Conservation (phyloP, 2,888 invertebrate genomes). For the Pomacea canaliculata region DNA sequence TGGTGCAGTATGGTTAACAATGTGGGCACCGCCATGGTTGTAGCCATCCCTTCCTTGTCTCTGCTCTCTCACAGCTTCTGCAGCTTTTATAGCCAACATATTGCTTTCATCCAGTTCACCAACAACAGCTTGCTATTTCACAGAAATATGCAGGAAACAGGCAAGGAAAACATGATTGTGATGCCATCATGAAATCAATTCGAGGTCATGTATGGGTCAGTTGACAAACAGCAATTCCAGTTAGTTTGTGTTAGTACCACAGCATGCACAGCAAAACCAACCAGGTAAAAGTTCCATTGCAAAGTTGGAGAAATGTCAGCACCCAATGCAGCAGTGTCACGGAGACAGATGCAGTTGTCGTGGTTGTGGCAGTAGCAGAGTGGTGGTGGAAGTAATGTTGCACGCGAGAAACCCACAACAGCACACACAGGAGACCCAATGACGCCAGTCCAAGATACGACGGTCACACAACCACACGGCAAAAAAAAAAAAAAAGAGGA, state of each 20-base stretch:
- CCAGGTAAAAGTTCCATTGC: no score
- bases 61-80: conserved; percentile 55
- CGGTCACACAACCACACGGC: conserved; percentile 14
- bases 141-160: background rate
- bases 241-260: no score
- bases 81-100: conserved; percentile 49
- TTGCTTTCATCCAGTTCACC: conserved; percentile 47
- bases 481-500: conserved; percentile 10
- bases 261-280: no score
- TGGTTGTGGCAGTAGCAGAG: background rate
- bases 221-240: background rate
- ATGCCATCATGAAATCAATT: background rate
- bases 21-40: background rate
- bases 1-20: conserved; percentile 13
- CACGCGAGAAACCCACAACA: conserved; percentile 19
- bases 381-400: background rate
- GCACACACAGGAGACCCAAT: conserved; percentile 18
- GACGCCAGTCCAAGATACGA: conserved; percentile 18
- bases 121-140: conserved; percentile 10
- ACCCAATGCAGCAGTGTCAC: no score
- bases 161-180: background rate
- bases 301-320: no score
- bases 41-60: conserved; percentile 33
- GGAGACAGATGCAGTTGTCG: background rate
- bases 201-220: background rate